Evolutionary conservation across 1,140 invertebrate species (phyloP).

Genomic region (Tenebrio molitor): DNA sequence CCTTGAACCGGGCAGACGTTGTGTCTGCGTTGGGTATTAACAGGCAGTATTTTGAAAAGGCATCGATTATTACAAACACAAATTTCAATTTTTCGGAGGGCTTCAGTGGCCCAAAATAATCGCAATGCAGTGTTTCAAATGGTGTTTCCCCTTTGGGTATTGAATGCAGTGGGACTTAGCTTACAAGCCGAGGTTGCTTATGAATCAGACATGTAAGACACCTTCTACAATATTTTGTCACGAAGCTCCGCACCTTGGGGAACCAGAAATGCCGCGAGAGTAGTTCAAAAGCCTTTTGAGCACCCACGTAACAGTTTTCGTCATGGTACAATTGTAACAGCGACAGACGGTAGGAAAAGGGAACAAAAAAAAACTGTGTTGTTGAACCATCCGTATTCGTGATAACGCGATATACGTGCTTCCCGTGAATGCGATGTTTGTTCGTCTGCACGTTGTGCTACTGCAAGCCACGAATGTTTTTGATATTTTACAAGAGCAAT

Average conservation of each 20-base stretch:
- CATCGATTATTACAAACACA: constrained; percentile 61
- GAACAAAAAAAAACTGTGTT: constrained; percentile 44
- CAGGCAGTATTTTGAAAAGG: constrained; percentile 50
- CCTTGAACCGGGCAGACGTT: no score
- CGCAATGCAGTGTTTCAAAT: constrained; percentile 60
- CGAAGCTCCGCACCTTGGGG: constrained; percentile 44
- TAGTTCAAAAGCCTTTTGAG: constrained; percentile 58
- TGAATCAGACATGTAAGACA: constrained; percentile 55
- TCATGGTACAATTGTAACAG: constrained; percentile 60
- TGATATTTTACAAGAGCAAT: constrained; percentile 30
- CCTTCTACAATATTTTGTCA: constrained; percentile 53
- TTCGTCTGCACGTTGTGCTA: constrained; percentile 57
- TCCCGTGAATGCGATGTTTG: neutral
- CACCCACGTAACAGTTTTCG: constrained; percentile 60
- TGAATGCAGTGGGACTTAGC: no score
- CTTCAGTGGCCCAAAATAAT: constrained; percentile 56
- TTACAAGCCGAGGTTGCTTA: no score
- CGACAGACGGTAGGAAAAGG: constrained; percentile 53
- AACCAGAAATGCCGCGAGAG: constrained; percentile 60
- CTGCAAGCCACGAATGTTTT: constrained; percentile 52
- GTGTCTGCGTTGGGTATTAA: no score
- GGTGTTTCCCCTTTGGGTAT: constrained; percentile 52
- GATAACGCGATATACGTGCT: no score
- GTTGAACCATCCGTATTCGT: no score
- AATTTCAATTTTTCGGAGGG: constrained; percentile 48